A percentile compares a stretch with the other conserved stretches of the same genome.
phyloP scores from a whole-genome alignment of 2,888 invertebrate genomes.

The Perizoma flavofasciatum region DNA sequence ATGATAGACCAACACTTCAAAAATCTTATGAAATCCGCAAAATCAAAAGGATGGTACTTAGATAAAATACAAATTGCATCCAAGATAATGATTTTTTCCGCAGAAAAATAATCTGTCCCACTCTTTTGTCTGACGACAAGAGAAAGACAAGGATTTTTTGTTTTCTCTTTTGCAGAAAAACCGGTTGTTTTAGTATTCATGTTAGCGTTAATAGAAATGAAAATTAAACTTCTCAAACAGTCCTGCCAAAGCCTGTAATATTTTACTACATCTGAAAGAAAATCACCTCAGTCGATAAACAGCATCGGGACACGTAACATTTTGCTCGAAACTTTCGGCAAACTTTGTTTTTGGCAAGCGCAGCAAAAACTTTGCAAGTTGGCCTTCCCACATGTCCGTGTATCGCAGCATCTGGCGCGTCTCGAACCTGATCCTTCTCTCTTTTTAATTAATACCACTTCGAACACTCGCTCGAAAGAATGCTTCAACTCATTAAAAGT shows the following conservation, averaged over 20 bases:
- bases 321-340: constrained; percentile 44
- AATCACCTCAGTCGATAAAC: constrained; percentile 38
- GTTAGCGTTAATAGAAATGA: too few relatives aligned
- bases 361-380: constrained; percentile 40
- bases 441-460: constrained; percentile 83
- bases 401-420: constrained; percentile 50
- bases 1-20: too few relatives aligned
- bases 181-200: too few relatives aligned
- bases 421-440: constrained; percentile 68
- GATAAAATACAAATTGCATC: too few relatives aligned
- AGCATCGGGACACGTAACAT: constrained; percentile 39
- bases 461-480: constrained; percentile 78
- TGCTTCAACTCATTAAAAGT: constrained; percentile 82
- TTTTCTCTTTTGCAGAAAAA: too few relatives aligned
- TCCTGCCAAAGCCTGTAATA: constrained; percentile 22
- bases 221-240: constrained; percentile 2
- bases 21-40: too few relatives aligned
- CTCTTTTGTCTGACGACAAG: too few relatives aligned
- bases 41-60: too few relatives aligned
- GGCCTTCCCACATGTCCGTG: constrained; percentile 40
- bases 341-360: constrained; percentile 55
- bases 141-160: too few relatives aligned
- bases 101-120: too few relatives aligned
- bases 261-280: constrained; percentile 32
- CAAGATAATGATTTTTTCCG: too few relatives aligned